These are phyloP conservation scores for Coregonus clupeaformis DNA, from an alignment of 2,113 vertebrate species.

Conservation along the genomic window DNA sequence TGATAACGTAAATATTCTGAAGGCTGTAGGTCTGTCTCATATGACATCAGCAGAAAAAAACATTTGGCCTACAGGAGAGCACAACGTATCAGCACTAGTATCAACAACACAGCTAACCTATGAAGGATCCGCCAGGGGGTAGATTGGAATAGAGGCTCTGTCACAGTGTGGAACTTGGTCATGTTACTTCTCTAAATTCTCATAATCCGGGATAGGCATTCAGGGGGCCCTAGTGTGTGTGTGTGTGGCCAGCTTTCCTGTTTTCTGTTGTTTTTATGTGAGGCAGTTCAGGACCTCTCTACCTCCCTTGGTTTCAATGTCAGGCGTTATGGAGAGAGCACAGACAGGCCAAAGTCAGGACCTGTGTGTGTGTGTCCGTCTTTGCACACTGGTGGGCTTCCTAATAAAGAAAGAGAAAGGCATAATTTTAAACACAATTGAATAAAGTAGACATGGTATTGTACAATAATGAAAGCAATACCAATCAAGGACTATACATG, in stretches of 20 bases:
- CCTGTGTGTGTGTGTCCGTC: not conserved
- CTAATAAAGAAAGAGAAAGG: too few species aligned
- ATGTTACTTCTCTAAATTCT: conserved; percentile 1
- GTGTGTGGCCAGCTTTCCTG: conserved; percentile 55
- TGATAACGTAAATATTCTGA: not conserved
- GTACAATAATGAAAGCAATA: too few species aligned
- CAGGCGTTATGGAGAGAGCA: conserved; percentile 52
- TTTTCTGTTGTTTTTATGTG: conserved; percentile 39
- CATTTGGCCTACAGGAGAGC: too few species aligned
- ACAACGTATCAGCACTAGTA: not conserved
- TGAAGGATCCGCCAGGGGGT: not conserved
- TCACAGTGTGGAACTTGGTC: not conserved
- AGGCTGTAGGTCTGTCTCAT: not conserved
- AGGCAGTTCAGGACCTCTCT: conserved; percentile 61
- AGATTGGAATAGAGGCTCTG: not conserved
- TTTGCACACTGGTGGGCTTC: not conserved
- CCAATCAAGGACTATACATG: too few species aligned
- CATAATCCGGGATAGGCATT: not conserved
- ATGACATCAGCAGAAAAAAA: too few species aligned
- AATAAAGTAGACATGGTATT: too few species aligned
- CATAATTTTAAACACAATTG: too few species aligned
- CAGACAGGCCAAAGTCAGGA: conserved; percentile 34
- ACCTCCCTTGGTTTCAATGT: conserved; percentile 60
- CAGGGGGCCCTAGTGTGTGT: conserved; percentile 7
- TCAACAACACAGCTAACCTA: not conserved